These are phyloP conservation scores for Torymus aiolomorphi DNA, from an alignment of 2,888 invertebrate genomes.

Conservation along the genomic window DNA sequence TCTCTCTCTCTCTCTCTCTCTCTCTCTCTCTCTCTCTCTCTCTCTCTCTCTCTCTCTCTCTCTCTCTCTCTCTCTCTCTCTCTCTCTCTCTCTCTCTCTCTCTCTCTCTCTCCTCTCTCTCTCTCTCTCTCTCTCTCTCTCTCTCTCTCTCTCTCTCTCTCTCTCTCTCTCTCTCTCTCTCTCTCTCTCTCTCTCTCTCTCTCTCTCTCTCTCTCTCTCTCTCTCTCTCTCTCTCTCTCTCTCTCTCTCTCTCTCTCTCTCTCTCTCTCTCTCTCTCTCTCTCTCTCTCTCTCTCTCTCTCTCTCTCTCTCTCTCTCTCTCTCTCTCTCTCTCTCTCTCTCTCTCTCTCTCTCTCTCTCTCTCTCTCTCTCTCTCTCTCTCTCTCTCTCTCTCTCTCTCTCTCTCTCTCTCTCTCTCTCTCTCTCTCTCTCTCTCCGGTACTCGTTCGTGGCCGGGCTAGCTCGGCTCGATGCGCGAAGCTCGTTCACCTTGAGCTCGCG, in stretches of 20 bases:
- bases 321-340: constrained; percentile 49
- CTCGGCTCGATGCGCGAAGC: constrained; percentile 67
- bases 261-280: constrained; percentile 49
- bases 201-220: constrained; percentile 29
- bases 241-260: constrained; percentile 33
- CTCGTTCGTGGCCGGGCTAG: constrained; percentile 11
- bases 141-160: constrained; percentile 29
- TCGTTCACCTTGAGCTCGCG: constrained; percentile 74
- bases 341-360: constrained; percentile 54
- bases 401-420: constrained; percentile 49
- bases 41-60: constrained; percentile 34
- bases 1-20: constrained; percentile 39
- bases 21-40: constrained; percentile 32
- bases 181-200: constrained; percentile 30
- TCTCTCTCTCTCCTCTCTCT: constrained; percentile 35
- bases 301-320: constrained; percentile 52
- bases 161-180: constrained; percentile 33
- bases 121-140: constrained; percentile 35
- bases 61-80: constrained; percentile 32
- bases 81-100: constrained; percentile 33
- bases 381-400: constrained; percentile 49
- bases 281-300: constrained; percentile 54
- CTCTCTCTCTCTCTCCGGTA: constrained; percentile 17
- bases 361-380: constrained; percentile 52
- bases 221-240: constrained; percentile 33